phyloP scores from a whole-genome alignment of 2,113 vertebrate species.

The Gnathonemus echidnorhynchus region DNA sequence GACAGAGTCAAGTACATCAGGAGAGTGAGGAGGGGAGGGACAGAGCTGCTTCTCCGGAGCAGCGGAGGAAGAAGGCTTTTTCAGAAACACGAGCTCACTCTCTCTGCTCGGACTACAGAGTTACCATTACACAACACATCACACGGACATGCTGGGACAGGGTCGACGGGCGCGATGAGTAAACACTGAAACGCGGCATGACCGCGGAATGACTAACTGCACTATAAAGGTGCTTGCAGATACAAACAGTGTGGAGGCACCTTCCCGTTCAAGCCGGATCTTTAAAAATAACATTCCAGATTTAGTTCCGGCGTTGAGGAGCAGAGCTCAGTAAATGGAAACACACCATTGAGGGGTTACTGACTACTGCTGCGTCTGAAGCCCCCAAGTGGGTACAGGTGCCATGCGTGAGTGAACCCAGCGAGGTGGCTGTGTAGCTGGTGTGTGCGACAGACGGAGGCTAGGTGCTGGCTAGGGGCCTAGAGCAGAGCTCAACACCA shows the following conservation, averaged over 20 bases:
- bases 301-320: background rate
- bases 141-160: background rate
- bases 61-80: background rate
- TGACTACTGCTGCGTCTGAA: background rate
- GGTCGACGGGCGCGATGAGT: background rate
- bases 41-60: background rate
- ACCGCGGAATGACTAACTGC: background rate
- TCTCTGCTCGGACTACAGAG: background rate
- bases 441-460: background rate
- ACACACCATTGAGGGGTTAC: background rate
- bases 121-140: background rate
- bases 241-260: background rate
- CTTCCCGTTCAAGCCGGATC: background rate
- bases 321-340: background rate
- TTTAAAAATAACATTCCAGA: background rate
- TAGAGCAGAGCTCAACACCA: background rate
- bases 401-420: background rate
- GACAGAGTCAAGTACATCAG: conserved; percentile 2
- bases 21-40: background rate
- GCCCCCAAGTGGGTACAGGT: background rate
- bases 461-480: background rate
- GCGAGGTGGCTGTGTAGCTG: background rate
- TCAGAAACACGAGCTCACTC: background rate
- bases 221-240: background rate
- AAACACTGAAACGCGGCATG: background rate